Evolutionary conservation across 2,888 invertebrate genomes (phyloP), one percentile per base, ranked within the genome.

Genomic region (Athalia rosae): DNA sequence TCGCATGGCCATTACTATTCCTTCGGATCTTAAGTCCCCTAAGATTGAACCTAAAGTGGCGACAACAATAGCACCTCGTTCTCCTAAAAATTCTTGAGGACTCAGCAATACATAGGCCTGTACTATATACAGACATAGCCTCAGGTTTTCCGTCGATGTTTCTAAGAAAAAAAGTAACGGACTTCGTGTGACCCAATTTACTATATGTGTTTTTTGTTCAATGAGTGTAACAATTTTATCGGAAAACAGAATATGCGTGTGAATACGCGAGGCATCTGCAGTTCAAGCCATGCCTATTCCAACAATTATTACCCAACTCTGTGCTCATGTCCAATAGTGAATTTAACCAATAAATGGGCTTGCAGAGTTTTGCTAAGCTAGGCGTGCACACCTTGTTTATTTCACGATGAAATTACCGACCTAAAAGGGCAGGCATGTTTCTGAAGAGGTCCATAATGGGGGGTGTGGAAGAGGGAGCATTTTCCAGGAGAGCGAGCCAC

Each of bases 401-500:
- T 69, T 59, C 74, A 62, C 74, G 45, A 50, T 6, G 47, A 11
- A 56, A 78, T 83, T 76, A 87, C 89, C 90, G 85, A 95, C 95
- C 94, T 82, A 97, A 90, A 81, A 97, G 92, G 64, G 94, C 93
- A 76, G 94, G 92, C 89, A 97, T 91, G 86, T 96, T 95, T 80
- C 93, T 92, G 81, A 95, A 95, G 47, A 98, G 90, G 83, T 94
- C 93, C 86, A 97, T 90, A 63, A 96, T 91, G 0, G 91, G 90
- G 0, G 91, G 90, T 0, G 93, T 93, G 81, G 94, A 92, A 0
- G 92, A 90, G 0, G 95, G 93, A 4, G 95, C 92, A 87, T 95
- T 95, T 89, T 97, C 95, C 79, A 98, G 91, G 28, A 97, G 93
- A 0, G 95, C 95, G 76, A 95, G 92, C 98, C 98, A 98, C 78